Base-by-base conservation (phyloP, 2,113 vertebrate species). In the cattle (Bos taurus) region DNA sequence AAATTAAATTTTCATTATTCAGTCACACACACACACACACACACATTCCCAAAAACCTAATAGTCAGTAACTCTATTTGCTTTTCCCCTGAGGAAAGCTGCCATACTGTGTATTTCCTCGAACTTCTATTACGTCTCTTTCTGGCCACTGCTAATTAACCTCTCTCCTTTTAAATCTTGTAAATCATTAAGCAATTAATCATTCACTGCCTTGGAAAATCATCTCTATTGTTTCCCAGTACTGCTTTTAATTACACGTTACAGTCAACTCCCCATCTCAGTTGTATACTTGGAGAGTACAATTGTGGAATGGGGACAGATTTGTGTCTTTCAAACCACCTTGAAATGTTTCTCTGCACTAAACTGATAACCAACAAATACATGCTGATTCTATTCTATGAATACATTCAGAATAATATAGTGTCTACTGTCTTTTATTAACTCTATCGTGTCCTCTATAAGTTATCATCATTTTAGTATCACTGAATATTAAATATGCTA, bases 151-250 rank as follows among this genome's bases (percentile, higher is more conserved):
- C 59, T 96, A 97, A 97, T 98, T 97, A 98, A 98, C 91, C 93
- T 97, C 56, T 82, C 92, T 95, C 46, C 17, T 97, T 71, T 94
- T 94, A 88, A 93, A 96, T 90, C 78, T 89, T 97, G 28, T 89
- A 97, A 91, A 98, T 98, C 97, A 96, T 93, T 98, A 97, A 91
- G 46, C 90, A 97, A 96, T 97, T 97, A 94, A 91, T 97, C 94
- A 98, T 88, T 88, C n/a, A 17, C 21, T 89, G 30, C 30, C 57
- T 94, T 96, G 83, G 67, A 83, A 97, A 97, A 96, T 94, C 78
- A 90, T 84, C 95, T 91, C 91, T 84, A 93, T 95, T 98, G 94
- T 97, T 93, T 96, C 92, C 28, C 56, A 91, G 56, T 91, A 74
- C 67, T 87, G 82, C 33, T 86, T 96, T 91, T 98, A 97, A 96